Conservation (phyloP, 2,888 invertebrate species). For the Synanthedon myopaeformis region DNA sequence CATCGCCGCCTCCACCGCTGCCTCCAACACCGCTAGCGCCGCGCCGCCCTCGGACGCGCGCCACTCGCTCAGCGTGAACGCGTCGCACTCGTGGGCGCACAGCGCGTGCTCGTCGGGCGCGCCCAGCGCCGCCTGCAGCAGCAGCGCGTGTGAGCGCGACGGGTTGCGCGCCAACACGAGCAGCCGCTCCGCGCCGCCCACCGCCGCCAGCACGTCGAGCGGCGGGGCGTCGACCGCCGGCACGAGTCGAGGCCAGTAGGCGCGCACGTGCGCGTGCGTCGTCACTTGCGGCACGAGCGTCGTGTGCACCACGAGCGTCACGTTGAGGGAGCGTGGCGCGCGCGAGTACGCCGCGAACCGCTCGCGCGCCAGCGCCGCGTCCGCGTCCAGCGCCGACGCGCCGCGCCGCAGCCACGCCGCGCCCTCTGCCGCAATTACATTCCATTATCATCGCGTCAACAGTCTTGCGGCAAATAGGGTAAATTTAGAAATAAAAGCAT, state of each 20-base stretch:
- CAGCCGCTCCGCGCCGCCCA: conserved; percentile 72
- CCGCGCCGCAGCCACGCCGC: conserved; percentile 22
- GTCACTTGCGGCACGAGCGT: conserved; percentile 69
- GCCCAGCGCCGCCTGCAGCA: conserved; percentile 70
- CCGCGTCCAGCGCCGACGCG: conserved; percentile 10
- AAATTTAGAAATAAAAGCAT: no score
- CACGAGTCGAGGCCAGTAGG: conserved; percentile 10
- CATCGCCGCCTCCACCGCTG: conserved; percentile 5
- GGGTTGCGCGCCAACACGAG: conserved; percentile 81
- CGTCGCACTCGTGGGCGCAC: conserved; percentile 12
- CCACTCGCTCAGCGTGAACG: conserved; percentile 33
- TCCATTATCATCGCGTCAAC: neutral
- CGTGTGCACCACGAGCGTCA: conserved; percentile 82
- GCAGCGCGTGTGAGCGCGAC: conserved; percentile 72
- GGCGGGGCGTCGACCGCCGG: conserved; percentile 10
- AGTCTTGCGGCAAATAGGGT: no score
- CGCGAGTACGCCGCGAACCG: conserved; percentile 18
- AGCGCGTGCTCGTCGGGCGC: conserved; percentile 11
- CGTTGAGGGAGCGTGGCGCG: conserved; percentile 70
- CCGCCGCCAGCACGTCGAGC: conserved; percentile 51
- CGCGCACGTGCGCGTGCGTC: conserved; percentile 15
- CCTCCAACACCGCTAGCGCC: conserved; percentile 8
- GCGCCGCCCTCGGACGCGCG: conserved; percentile 16
- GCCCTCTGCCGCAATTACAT: neutral
- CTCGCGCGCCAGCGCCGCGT: conserved; percentile 13